These are phyloP conservation scores for Actenoides lindsayi DNA, from an alignment of 2,113 vertebrate genomes.

Conservation along the genomic window DNA sequence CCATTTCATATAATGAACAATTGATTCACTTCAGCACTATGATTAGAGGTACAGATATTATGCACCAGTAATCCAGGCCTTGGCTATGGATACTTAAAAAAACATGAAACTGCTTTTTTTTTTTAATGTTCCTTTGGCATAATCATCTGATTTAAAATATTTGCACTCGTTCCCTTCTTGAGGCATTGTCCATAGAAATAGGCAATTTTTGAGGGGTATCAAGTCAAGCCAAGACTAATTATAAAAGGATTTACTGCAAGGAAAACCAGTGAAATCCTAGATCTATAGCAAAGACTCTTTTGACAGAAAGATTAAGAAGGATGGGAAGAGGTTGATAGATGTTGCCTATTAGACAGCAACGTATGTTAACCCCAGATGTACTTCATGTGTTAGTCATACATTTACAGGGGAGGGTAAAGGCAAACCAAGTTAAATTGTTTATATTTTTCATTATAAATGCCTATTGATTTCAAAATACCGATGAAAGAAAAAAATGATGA, in stretches of 20 bases:
- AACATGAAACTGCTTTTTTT: neutral
- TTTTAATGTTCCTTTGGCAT: neutral
- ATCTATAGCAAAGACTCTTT: neutral
- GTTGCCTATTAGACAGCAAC: neutral
- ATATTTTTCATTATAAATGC: neutral
- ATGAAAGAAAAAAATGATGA: neutral
- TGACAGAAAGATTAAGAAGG: neutral
- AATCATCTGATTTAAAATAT: conserved; percentile 22
- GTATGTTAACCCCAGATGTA: neutral
- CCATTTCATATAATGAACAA: conserved; percentile 23
- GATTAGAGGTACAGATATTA: neutral
- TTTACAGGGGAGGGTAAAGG: neutral
- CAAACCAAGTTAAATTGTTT: neutral
- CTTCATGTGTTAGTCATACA: neutral
- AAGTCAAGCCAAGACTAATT: neutral
- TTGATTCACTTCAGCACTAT: neutral
- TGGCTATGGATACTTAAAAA: neutral
- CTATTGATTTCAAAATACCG: neutral
- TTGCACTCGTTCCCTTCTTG: neutral
- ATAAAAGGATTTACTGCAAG: neutral
- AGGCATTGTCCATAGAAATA: neutral
- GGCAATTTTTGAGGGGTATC: neutral
- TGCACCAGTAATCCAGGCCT: neutral
- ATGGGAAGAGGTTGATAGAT: neutral
- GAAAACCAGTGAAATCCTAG: neutral